A percentile compares a stretch with the other conserved stretches of the same genome.
Evolutionary conservation across 2,113 vertebrate genomes (phyloP).

Genomic region (Harpagus bidentatus): DNA sequence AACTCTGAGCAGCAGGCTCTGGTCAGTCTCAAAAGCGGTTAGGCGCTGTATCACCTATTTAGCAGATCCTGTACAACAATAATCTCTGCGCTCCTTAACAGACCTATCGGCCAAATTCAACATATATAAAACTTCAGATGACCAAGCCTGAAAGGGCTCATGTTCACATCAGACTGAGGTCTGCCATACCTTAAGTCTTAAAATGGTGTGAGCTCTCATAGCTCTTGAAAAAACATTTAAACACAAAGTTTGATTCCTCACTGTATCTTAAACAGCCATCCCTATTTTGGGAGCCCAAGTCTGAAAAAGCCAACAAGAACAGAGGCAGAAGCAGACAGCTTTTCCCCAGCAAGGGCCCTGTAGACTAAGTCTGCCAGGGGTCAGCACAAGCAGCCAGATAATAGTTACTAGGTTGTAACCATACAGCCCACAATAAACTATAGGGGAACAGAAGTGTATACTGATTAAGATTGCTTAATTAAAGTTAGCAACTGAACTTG

Average conservation of each 20-base stretch:
- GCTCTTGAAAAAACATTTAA: not conserved
- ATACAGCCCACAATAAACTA: not conserved
- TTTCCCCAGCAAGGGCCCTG: not conserved
- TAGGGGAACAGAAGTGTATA: not conserved
- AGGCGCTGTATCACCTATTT: not conserved
- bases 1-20: not conserved
- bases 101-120: not conserved
- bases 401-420: not conserved
- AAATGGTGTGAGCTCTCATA: not conserved
- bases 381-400: not conserved
- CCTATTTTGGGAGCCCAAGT: not conserved
- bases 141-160: not conserved
- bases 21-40: not conserved
- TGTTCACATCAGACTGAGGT: not conserved
- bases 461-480: not conserved
- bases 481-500: not conserved
- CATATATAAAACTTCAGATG: not conserved
- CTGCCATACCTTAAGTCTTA: not conserved
- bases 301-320: not conserved
- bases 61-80: not conserved
- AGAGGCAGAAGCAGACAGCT: not conserved
- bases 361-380: not conserved
- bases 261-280: not conserved
- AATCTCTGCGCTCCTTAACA: not conserved
- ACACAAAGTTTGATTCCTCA: not conserved